A percentile compares a stretch with the other conserved stretches of the same genome.
phyloP scores from a whole-genome alignment of 2,113 vertebrate species.

The Trematomus loennbergii region DNA sequence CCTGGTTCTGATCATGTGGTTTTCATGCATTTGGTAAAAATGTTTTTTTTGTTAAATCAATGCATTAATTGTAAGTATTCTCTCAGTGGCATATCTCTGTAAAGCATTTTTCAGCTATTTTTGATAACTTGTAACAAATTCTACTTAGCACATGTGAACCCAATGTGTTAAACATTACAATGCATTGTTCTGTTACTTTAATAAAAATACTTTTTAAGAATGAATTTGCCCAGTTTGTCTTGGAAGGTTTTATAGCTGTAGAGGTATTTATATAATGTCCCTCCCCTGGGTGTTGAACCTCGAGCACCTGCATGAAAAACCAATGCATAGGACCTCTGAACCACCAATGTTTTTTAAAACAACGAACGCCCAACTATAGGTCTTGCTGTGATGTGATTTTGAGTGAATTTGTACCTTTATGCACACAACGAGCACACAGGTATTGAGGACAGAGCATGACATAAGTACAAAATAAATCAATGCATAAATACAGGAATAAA shows the following conservation, averaged over 20 bases:
- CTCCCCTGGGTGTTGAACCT: no score
- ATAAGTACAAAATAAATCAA: no score
- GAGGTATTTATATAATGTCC: neutral
- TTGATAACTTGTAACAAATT: slow-evolving; percentile 50
- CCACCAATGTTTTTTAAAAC: no score
- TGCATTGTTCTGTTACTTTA: slow-evolving; percentile 19
- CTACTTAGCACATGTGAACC: slow-evolving; percentile 17
- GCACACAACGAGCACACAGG: no score
- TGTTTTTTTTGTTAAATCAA: slow-evolving; percentile 16
- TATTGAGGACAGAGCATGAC: no score
- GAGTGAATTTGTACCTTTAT: no score
- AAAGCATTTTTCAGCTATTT: slow-evolving; percentile 66
- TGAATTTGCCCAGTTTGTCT: neutral
- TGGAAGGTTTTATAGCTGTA: neutral
- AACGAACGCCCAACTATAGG: no score
- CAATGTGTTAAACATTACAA: slow-evolving; percentile 6
- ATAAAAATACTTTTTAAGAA: slow-evolving; percentile 38
- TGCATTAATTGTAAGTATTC: slow-evolving; percentile 27
- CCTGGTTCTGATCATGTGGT: slow-evolving; percentile 11
- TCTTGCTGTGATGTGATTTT: no score
- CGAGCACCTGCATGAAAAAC: no score
- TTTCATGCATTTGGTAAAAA: slow-evolving; percentile 38
- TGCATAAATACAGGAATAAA: no score
- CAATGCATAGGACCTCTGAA: no score
- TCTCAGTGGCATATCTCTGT: slow-evolving; percentile 39